These are phyloP conservation scores for Phoronis australis DNA, from an alignment of 2,888 invertebrate species.

Conservation along the genomic window DNA sequence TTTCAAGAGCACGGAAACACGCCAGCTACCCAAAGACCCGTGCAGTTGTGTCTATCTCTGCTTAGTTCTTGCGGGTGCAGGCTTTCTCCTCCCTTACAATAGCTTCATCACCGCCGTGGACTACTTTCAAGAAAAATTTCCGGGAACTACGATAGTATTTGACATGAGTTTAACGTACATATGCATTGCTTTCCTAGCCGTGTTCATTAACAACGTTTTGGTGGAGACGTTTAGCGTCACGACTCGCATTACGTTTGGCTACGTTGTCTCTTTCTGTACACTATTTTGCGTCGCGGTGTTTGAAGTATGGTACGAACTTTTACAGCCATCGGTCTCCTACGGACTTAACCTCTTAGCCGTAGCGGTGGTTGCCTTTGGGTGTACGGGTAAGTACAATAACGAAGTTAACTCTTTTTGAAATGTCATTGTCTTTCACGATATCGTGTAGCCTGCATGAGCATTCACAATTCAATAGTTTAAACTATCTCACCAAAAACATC, in stretches of 20 bases:
- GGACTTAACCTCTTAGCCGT: constrained; percentile 75
- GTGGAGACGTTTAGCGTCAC: constrained; percentile 77
- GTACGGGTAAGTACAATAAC: constrained; percentile 21
- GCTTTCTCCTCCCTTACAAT: constrained; percentile 86
- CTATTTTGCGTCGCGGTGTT: constrained; percentile 77
- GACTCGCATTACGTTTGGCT: constrained; percentile 83
- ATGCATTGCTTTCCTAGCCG: constrained; percentile 80
- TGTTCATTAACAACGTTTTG: constrained; percentile 76
- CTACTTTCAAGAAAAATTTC: constrained; percentile 81
- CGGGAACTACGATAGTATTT: constrained; percentile 78
- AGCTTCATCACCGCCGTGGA: constrained; percentile 92
- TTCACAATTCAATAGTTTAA: no score
- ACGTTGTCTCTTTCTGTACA: constrained; percentile 73
- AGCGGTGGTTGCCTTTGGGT: constrained; percentile 70
- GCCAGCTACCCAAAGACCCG: constrained; percentile 13
- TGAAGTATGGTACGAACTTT: constrained; percentile 81
- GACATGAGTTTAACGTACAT: constrained; percentile 91
- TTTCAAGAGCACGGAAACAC: not conserved
- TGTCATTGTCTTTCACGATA: no score
- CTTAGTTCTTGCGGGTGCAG: constrained; percentile 78
- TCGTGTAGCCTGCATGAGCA: no score
- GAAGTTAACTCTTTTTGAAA: not conserved
- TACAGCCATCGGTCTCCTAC: constrained; percentile 73
- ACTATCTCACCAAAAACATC: no score
- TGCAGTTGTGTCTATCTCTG: constrained; percentile 70